Percentiles rank a stretch among this genome's conserved stretches.
These are phyloP conservation scores for Sitta carolinensis DNA, from an alignment of 2,797 vertebrate species.

Conservation along the genomic window DNA sequence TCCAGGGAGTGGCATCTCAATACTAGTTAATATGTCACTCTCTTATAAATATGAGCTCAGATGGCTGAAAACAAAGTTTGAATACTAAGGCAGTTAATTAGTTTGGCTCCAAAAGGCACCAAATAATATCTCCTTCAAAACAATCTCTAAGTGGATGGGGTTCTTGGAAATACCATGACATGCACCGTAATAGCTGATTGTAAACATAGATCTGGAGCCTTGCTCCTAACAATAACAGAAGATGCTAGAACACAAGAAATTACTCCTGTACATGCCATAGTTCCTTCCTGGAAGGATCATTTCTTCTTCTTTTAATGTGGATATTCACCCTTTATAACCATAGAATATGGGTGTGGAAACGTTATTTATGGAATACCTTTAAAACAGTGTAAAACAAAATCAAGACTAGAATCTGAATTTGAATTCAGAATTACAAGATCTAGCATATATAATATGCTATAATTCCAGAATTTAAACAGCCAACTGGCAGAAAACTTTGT, in stretches of 20 bases:
- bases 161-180: conserved; percentile 54
- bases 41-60: conserved; percentile 33
- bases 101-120: conserved; percentile 40
- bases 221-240: conserved; percentile 11
- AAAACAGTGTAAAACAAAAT: background rate
- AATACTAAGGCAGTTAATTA: conserved; percentile 41
- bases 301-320: background rate
- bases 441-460: background rate
- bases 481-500: background rate
- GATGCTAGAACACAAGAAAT: conserved; percentile 4
- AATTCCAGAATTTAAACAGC: background rate
- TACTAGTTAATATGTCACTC: background rate
- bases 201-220: conserved; percentile 8
- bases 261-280: background rate
- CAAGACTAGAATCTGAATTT: background rate
- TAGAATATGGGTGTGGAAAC: background rate
- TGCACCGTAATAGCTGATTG: background rate
- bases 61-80: conserved; percentile 41
- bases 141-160: conserved; percentile 19
- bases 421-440: background rate
- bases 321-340: background rate
- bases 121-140: conserved; percentile 53
- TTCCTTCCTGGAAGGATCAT: background rate
- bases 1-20: conserved; percentile 5
- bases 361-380: background rate